Percentiles rank a stretch among this genome's conserved stretches.
Evolutionary conservation across 2,113 vertebrate species (phyloP).

Genomic region (Cyanistes caeruleus): DNA sequence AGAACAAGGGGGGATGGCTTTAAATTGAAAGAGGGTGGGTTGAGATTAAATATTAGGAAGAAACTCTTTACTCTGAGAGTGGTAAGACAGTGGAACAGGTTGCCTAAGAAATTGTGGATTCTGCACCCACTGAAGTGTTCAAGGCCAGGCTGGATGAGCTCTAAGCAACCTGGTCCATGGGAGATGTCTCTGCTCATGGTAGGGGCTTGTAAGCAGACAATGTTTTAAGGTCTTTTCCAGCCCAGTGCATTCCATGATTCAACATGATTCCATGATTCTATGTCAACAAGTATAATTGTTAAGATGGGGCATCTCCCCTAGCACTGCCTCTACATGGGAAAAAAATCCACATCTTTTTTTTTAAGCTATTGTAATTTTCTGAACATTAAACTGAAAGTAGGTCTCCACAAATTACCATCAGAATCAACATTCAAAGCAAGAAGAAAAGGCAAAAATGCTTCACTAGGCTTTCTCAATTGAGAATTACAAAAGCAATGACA

Average conservation of each 20-base stretch:
- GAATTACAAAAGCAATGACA: not conserved
- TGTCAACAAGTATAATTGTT: fast-evolving
- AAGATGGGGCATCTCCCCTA: not conserved
- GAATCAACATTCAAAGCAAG: not conserved
- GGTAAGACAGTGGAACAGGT: not conserved
- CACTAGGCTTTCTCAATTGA: not conserved
- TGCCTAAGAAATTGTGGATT: not conserved
- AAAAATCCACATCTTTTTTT: not conserved
- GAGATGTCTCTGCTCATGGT: fast-evolving
- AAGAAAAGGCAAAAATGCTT: not conserved
- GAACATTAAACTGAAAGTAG: not conserved
- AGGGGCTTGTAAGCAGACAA: not conserved
- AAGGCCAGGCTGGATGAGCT: not conserved
- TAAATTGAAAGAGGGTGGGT: not conserved
- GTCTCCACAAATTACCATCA: not conserved
- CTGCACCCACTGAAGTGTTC: not conserved
- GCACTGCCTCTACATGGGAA: not conserved
- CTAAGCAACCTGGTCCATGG: not conserved
- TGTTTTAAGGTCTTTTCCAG: not conserved
- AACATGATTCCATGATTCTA: not conserved
- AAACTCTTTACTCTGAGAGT: not conserved
- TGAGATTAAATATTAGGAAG: not conserved
- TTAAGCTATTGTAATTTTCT: not conserved
- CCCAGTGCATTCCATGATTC: not conserved
- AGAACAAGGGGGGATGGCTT: not conserved